Conservation (phyloP, 2,888 invertebrate species). For the Pardosa pseudoannulata region DNA sequence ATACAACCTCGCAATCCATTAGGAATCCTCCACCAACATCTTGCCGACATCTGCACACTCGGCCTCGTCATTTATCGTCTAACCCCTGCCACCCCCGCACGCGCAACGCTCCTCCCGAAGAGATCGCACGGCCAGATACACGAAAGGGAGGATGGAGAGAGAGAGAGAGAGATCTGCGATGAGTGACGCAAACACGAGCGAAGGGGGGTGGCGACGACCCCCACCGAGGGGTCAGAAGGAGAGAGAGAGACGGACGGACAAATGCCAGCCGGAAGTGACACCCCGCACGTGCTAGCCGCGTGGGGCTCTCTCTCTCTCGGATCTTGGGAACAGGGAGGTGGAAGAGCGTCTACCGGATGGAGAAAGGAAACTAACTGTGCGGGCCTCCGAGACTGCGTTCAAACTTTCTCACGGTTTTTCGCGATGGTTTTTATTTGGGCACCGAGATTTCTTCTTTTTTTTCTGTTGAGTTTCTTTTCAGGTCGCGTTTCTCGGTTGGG, state of each 20-base stretch:
- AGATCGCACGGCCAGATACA: background rate
- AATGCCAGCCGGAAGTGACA: conserved; percentile 63
- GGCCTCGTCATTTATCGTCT: background rate
- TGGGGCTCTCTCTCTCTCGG: conserved; percentile 36
- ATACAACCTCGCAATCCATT: conserved; percentile 19
- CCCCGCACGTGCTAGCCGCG: conserved; percentile 72
- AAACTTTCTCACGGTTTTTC: conserved; percentile 59
- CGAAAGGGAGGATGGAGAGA: too few species aligned
- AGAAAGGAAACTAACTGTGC: conserved; percentile 24
- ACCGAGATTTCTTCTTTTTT: conserved; percentile 3
- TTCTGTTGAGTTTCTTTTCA: background rate
- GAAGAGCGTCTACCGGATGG: conserved; percentile 39
- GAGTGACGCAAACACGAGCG: conserved; percentile 9
- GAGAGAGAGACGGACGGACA: conserved; percentile 15
- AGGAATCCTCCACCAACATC: background rate
- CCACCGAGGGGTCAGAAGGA: background rate
- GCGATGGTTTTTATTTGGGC: conserved; percentile 18
- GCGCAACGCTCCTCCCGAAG: background rate
- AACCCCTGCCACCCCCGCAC: background rate
- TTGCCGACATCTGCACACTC: too few species aligned
- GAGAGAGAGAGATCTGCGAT: background rate
- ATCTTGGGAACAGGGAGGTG: background rate
- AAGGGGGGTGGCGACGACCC: background rate
- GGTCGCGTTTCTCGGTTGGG: background rate
- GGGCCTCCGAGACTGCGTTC: background rate